Base-by-base conservation (phyloP, 2,888 invertebrate genomes). In the Fabriciana adippe region DNA sequence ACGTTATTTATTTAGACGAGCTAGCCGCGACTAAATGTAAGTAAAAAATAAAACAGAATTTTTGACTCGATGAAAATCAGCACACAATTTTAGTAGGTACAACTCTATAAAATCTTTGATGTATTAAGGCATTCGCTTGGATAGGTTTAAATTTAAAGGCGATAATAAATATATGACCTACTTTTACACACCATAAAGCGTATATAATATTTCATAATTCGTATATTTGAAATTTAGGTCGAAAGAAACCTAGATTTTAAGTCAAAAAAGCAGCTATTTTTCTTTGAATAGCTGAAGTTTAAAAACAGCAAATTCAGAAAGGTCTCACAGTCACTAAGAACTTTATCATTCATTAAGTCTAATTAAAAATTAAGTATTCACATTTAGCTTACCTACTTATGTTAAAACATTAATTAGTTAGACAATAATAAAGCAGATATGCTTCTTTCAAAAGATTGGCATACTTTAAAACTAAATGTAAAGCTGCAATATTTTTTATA, bases 281-380 rank as follows among this genome's bases (percentile, higher is more conserved):
- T 35, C 64, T 55, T 15, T 51, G 54, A 66, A 55, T 57, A 59
- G 21, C 6, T 48, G 0, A 57, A 26, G 47, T 26, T 59, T 47
- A 66, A 66, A 60, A 51, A 5, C 51, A 54, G 47, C 47, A 54
- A 53, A 48, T 53, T 47, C 13, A 47, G 59, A 54, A 60, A 60
- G 31, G 48, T 60, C 48, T 59, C 6, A 15, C 16, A 59, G 54
- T 60, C 26, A 18, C 45, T 31, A 41, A 60, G 47, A 60, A 66
- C 18, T 35, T 59, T 54, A 18, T 60, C n/a, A 50, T 51, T 51
- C 31, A 16, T 50, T 6, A 16, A 53, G 61, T 16, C 14, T 51
- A 61, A 41, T 61, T 53, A 61, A 61, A 35, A 51, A 61, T 2
- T 61, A 51, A 8, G 35, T 35, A 50, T 50, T 59, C 48, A 59